Base-by-base conservation (phyloP, 2,797 vertebrate species). In the Meda fulgida region DNA sequence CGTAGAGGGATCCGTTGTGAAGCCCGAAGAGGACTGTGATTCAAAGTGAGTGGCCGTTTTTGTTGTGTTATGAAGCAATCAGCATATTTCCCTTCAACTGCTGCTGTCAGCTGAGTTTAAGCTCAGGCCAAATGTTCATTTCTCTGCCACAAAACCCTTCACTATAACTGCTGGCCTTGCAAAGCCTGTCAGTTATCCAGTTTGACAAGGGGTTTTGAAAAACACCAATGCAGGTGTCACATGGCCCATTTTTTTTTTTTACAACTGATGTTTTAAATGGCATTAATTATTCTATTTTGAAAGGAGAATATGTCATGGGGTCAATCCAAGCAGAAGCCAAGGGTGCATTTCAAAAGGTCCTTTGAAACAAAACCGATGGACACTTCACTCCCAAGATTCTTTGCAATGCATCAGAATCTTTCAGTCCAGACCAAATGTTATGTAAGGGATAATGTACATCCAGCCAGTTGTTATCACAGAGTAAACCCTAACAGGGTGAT, bases 31-130 rank as follows among this genome's bases (percentile, higher is more conserved):
- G 63, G 78, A 89, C 81, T 83, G 76, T 53, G 76, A 80, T 18
- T 84, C 79, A 11, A 85, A 88, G 88, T 88, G 81, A 89, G 88
- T 89, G 38, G 43, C 38, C 5, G 7, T 23, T 77, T 55, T 70
- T 78, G 38, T 70, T 55, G 16, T 21, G 77, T 43, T 80, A 63
- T 53, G 29, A 77, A 29, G 31, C 73, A 11, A 19, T 88, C 67
- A 73, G 81, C 69, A 73, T 84, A 73, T 76, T 76, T n/a, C 26
- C 43, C 70, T 48, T 83, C 3, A 14, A 77, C 36, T 71, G 71
- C 84, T 48, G 78, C 71, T 43, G 77, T 71, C 58, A 53, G 79
- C 34, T 48, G 55, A 11, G 60, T 75, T 14, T n/a, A 46, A n/a
- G 31, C 53, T 58, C 38, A 11, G 60, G 72, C 63, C 60, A 58